Evolutionary conservation across 2,113 vertebrate species (phyloP), one percentile per base, ranked within the genome.

Genomic region (Erythrolamprus reginae): DNA sequence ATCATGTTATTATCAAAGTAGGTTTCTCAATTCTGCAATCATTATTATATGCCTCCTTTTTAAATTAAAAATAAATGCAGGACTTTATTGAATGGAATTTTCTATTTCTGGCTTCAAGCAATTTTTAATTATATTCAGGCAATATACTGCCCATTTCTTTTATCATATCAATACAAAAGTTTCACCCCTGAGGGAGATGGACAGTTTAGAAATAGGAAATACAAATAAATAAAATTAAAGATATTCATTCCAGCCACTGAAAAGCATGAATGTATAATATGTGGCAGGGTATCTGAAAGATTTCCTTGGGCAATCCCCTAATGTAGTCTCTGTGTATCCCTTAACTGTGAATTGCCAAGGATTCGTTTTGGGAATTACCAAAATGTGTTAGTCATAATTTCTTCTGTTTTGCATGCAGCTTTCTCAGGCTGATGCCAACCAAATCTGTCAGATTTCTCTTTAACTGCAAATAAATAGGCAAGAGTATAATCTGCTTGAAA

Each of bases 301-400:
- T 88, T 91, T 88, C 70, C 53, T 53, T 61, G 90, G 86, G 90
- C 45, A 88, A 88, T 83, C 70, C 90, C 90, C 86, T 83, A 42
- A 23, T 58, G 51, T 82, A 91, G 13, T 83, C n/a, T 61, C 9
- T 19, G 33, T 51, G n/a, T 50, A 70, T 26, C n/a, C 48, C 47
- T 50, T 38, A 58, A 84, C 10, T 8, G 28, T 15, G 26, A n/a
- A 55, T 24, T 51, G 47, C 23, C 51, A 50, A 38, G 17, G 33
- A 33, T 23, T 83, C 42, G 24, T 87, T 47, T 52, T 28, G 90
- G 42, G 65, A 87, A 70, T 91, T 83, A 83, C 90, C 83, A 38
- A 47, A 51, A 23, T 50, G 65, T 26, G 48, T 33, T n/a, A 56
- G 26, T 10, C 86, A 83, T 23, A 88, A 47, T 50, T 88, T 28